Base-by-base conservation (phyloP, 2,797 vertebrate genomes). In the Eurystomus glaucurus region DNA sequence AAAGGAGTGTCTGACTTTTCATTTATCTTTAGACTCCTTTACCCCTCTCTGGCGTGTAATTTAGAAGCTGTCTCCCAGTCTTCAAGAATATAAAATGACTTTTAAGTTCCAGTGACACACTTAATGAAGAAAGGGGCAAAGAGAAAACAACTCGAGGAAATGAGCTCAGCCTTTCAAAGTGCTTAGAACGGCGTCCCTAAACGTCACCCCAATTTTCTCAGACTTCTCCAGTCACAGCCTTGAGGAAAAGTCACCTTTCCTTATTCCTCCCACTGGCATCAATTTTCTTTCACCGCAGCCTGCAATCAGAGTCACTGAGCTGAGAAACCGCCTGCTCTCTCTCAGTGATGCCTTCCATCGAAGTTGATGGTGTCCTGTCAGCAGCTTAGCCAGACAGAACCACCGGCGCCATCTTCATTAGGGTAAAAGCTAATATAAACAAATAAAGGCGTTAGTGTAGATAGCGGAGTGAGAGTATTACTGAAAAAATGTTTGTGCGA, bases 401-500 rank as follows among this genome's bases (percentile, higher is more conserved):
- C 88, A 70, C 86, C 6, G 86, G 95, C 52, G 35, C 94, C 97
- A 93, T 98, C 98, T 97, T 98, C 96, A 88, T 48, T 68, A 87
- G 84, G 93, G 87, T 69, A 72, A 78, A 86, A 95, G 94, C 97
- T 94, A 95, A 95, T 93, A 60, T 84, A 96, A 98, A 97, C 96
- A 98, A 97, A 96, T 93, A 93, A 91, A 94, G 96, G 84, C 90
- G 3, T 92, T 91, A 78, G 95, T 75, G 96, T 88, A 95, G 96
- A 96, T 96, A 96, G 95, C 90, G 85, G 95, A 80, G 88, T 68
- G 95, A 95, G 95, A 88, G 96, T 45, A 95, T 92, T 64, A 37
- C 97, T 97, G 91, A 85, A 88, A 23, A 98, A 98, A 94, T 65
- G 91, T 82, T 95, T 87, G 41, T 96, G 75, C 93, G 85, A 94